Percentiles rank a stretch among this genome's conserved stretches.
Conservation (phyloP, 2,113 vertebrate genomes). For the Aramus guarauna region DNA sequence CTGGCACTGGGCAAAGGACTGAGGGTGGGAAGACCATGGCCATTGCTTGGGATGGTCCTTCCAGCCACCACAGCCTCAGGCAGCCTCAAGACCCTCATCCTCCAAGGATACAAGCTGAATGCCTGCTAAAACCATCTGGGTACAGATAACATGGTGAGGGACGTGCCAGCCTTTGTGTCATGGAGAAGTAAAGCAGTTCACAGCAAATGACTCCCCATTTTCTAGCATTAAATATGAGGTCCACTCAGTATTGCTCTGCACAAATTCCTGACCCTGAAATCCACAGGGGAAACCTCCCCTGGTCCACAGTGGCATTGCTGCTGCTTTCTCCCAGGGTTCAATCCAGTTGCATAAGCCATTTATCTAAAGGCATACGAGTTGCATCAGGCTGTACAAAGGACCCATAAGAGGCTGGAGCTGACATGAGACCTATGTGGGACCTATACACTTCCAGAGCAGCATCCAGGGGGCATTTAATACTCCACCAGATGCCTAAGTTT, state of each 20-base stretch:
- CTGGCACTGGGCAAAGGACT: not conserved
- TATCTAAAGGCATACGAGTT: too few species aligned
- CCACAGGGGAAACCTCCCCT: not conserved
- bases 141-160: not conserved
- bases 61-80: not conserved
- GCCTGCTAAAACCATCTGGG: not conserved
- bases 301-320: not conserved
- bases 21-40: not conserved
- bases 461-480: not conserved
- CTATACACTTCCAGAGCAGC: not conserved
- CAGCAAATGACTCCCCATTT: not conserved
- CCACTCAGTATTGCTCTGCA: not conserved
- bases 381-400: not conserved
- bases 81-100: not conserved
- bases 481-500: not conserved
- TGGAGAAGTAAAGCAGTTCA: not conserved
- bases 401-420: not conserved
- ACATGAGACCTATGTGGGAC: not conserved
- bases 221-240: not conserved
- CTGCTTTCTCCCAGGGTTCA: not conserved
- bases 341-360: not conserved
- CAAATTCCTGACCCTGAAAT: not conserved
- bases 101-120: not conserved
- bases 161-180: not conserved
- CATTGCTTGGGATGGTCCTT: not conserved